A percentile compares a stretch with the other conserved stretches of the same genome.
Conservation (phyloP, 1,140 invertebrate genomes). For the Anoplolepis gracilipes region DNA sequence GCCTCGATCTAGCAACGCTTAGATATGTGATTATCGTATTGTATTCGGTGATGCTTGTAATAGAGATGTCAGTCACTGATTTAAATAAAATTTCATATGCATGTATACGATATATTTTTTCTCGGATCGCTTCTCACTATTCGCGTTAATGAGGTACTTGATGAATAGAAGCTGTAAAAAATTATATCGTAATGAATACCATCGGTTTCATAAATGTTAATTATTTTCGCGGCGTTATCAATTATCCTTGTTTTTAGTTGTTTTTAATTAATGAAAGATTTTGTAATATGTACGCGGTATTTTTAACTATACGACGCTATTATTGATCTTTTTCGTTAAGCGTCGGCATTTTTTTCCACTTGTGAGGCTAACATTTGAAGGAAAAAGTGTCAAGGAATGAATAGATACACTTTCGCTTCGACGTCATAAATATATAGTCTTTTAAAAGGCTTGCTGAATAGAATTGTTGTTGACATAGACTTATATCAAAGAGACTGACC, state of each 20-base stretch:
- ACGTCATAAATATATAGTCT: not conserved
- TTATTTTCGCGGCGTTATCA: not conserved
- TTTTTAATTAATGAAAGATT: slow-evolving; percentile 24
- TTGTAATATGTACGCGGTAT: not conserved
- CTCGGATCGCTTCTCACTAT: not conserved
- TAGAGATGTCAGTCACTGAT: slow-evolving; percentile 33
- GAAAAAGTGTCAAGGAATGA: slow-evolving; percentile 53
- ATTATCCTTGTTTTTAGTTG: slow-evolving; percentile 4
- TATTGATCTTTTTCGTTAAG: slow-evolving; percentile 36
- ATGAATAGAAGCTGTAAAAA: not conserved
- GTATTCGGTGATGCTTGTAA: slow-evolving; percentile 11
- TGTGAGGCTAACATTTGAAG: not conserved
- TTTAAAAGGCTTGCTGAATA: slow-evolving; percentile 49
- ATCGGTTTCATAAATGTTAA: not conserved
- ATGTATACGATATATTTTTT: not conserved
- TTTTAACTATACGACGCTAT: slow-evolving; percentile 4
- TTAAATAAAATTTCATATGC: not conserved
- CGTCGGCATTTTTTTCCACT: slow-evolving; percentile 17
- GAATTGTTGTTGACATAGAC: slow-evolving; percentile 46
- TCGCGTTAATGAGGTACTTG: not conserved
- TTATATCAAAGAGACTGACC: slow-evolving; percentile 39
- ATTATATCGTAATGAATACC: not conserved
- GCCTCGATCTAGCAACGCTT: slow-evolving; percentile 31
- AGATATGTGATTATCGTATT: slow-evolving; percentile 35
- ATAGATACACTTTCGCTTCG: slow-evolving; percentile 42